Percentiles rank a stretch among this genome's conserved stretches.
phyloP scores from a whole-genome alignment of 2,888 invertebrate species.

The Cerceris rybyensis region DNA sequence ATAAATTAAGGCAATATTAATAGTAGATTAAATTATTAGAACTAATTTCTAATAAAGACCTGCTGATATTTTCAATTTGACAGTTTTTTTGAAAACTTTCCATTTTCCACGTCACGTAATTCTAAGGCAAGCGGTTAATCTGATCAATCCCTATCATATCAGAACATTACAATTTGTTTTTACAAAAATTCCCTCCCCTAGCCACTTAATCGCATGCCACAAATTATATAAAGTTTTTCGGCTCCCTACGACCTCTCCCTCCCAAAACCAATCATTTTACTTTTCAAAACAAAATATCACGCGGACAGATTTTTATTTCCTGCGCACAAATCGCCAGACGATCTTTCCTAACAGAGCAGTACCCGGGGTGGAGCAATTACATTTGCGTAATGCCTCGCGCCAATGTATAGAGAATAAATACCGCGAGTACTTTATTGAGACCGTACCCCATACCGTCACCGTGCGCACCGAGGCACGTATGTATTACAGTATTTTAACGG shows the following conservation, averaged over 20 bases:
- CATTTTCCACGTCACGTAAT: no score
- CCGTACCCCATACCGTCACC: not conserved
- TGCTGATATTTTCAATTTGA: no score
- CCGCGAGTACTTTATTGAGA: constrained; percentile 37
- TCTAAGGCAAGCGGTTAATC: no score
- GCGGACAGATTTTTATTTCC: not conserved
- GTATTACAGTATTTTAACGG: constrained; percentile 55
- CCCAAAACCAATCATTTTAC: not conserved
- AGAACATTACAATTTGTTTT: no score
- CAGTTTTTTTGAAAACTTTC: no score
- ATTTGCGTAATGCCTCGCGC: constrained; percentile 22
- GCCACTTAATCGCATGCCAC: no score
- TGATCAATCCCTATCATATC: no score
- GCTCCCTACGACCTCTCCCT: not conserved
- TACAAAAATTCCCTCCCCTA: no score
- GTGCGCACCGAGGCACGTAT: constrained; percentile 22
- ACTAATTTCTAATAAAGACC: no score
- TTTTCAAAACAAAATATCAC: not conserved
- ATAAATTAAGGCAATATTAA: no score
- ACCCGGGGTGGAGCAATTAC: constrained; percentile 17
- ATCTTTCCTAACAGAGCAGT: not conserved
- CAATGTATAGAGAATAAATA: constrained; percentile 8
- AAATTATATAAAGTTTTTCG: not conserved
- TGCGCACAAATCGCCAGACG: not conserved
- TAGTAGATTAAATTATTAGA: no score